Evolutionary conservation across 2,113 vertebrate species (phyloP), one percentile per base, ranked within the genome.

Genomic region (Bagarius yarrelli): DNA sequence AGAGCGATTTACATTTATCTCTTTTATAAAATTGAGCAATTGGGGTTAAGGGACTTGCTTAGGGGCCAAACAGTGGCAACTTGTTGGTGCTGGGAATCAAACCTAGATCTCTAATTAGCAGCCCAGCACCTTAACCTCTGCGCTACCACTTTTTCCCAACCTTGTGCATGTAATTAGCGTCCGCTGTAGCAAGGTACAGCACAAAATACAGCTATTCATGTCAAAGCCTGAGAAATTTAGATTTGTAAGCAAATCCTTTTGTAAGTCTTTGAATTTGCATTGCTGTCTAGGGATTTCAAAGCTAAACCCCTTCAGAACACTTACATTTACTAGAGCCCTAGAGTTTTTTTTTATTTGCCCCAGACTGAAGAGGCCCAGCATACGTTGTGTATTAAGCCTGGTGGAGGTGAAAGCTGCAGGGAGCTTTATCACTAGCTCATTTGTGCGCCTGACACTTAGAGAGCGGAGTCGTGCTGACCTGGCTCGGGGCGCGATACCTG

Each of bases 351-450:
- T 47, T 44, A 30, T 21, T 30, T 14, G 13, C 25, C 27, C 44
- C 30, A 25, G 60, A 57, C 14, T 40, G 23, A 13, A 59, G 36
- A 66, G 47, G 53, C 84, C 50, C 71, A 55, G 59, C 83, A 76
- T 80, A 55, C 36, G 16, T 76, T 83, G 55, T 77, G 52, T 63
- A 83, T 83, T 76, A 72, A 80, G 47, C 73, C 81, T 67, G 47
- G 30, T 3, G 36, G 72, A 76, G 80, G 80, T 82, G 72, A 70
- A 76, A 56, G 50, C 75, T 27, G 47, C 67, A 14, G 57, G 76
- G 63, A 76, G 79, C 70, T 84, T 82, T 84, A 84, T 84, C 71
- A 52, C 79, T 23, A 27, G 55, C 83, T 78, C 69, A 81, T 80
- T 81, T 82, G 83, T 82, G 76, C 55, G 30, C 34, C 71, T 82